These are phyloP conservation scores for Reticulitermes lucifugus DNA, from an alignment of 2,888 invertebrate genomes.

Conservation along the genomic window DNA sequence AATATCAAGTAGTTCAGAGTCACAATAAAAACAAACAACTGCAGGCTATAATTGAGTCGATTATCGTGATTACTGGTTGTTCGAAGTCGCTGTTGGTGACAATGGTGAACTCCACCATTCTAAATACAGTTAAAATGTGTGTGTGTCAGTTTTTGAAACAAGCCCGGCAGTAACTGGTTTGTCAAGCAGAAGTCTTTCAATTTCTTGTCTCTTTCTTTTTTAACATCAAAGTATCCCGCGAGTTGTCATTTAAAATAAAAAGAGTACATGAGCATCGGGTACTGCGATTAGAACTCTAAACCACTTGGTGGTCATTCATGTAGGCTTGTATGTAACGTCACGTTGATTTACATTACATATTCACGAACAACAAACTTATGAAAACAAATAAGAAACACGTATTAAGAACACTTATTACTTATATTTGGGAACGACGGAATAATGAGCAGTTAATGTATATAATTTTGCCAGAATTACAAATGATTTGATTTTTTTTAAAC, in stretches of 20 bases:
- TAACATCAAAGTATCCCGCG: constrained; percentile 18
- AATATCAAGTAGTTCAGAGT: too few relatives aligned
- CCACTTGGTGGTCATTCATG: background rate
- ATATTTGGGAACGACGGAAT: too few relatives aligned
- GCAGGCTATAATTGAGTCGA: background rate
- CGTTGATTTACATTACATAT: too few relatives aligned
- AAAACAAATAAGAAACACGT: too few relatives aligned
- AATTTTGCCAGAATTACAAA: too few relatives aligned
- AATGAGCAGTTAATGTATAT: too few relatives aligned
- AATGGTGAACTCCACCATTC: background rate
- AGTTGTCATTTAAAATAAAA: background rate
- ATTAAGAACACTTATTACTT: too few relatives aligned
- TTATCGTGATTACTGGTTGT: background rate
- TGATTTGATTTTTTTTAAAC: too few relatives aligned
- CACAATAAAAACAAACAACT: background rate
- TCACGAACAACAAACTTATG: too few relatives aligned
- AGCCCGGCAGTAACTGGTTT: constrained; percentile 30
- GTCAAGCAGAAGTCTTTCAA: constrained; percentile 1
- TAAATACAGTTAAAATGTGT: constrained; percentile 5
- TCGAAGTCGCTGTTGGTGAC: constrained; percentile 5
- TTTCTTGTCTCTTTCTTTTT: constrained; percentile 27
- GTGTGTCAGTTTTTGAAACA: constrained; percentile 19
- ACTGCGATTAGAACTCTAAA: background rate
- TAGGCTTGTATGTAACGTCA: too few relatives aligned
- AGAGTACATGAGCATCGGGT: background rate